Conservation (phyloP, 2,888 invertebrate species). For the Agrochola lychnidis region DNA sequence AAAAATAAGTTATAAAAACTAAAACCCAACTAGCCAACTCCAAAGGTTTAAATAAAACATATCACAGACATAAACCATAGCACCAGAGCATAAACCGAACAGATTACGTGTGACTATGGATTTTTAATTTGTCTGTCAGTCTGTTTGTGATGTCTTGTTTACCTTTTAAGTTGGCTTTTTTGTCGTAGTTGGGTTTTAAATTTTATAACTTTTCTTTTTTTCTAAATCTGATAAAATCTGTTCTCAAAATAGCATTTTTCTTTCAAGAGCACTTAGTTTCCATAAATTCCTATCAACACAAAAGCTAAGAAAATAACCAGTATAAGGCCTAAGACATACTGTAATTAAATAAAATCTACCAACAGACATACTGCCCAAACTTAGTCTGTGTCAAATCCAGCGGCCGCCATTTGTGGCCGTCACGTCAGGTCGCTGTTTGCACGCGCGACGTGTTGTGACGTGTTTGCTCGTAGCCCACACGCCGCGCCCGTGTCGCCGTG, state of each 20-base stretch:
- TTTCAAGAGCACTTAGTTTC: background rate
- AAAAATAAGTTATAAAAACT: too few species aligned
- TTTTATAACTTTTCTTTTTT: background rate
- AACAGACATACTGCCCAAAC: background rate
- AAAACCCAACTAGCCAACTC: too few species aligned
- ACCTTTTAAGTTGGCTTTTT: too few species aligned
- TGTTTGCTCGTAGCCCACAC: constrained; percentile 63
- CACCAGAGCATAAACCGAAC: too few species aligned
- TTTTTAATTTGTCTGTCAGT: too few species aligned
- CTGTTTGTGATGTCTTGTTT: too few species aligned
- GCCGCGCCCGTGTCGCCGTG: constrained; percentile 37
- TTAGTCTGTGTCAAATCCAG: constrained; percentile 13
- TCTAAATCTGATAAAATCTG: background rate
- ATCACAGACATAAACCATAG: too few species aligned
- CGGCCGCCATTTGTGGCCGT: constrained; percentile 24
- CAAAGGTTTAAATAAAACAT: too few species aligned
- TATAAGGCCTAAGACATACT: background rate
- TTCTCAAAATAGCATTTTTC: background rate
- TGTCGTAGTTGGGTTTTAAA: too few species aligned
- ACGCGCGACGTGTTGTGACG: constrained; percentile 59
- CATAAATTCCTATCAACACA: background rate
- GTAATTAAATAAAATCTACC: background rate
- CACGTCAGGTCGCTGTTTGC: constrained; percentile 52
- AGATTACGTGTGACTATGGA: too few species aligned
- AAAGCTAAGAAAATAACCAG: background rate